Conservation (phyloP, 2,797 vertebrate species). For the Paguma larvata region DNA sequence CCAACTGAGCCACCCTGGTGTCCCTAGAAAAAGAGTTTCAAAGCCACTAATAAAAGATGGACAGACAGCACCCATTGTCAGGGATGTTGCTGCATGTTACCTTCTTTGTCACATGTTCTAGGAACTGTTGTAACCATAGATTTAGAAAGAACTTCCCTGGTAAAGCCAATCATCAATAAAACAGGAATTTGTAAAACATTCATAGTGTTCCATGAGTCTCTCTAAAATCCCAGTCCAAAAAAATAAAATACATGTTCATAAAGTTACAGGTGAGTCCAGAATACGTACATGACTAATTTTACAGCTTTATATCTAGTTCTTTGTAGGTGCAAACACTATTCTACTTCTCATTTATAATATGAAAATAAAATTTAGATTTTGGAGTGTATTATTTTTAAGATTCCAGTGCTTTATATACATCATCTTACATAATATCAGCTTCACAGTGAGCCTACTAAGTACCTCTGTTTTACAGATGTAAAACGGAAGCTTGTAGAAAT, state of each 20-base stretch:
- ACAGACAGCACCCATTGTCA: neutral
- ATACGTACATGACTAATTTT: neutral
- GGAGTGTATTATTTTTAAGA: neutral
- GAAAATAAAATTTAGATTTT: neutral
- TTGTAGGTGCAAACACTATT: neutral
- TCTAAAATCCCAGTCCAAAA: neutral
- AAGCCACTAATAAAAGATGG: neutral
- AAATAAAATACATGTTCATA: neutral
- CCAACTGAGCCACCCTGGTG: too few species aligned
- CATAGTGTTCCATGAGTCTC: neutral
- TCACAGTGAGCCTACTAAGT: neutral
- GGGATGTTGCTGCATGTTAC: rapidly evolving
- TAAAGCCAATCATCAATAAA: neutral
- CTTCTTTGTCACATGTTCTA: neutral
- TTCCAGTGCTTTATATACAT: neutral
- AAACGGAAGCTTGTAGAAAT: neutral
- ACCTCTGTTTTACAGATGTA: neutral
- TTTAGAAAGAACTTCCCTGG: neutral
- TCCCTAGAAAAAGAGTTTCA: neutral
- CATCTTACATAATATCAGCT: neutral
- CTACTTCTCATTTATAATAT: neutral
- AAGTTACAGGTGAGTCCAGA: neutral
- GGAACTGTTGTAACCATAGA: neutral
- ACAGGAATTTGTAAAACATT: neutral
- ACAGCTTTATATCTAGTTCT: neutral